These are phyloP conservation scores for Zoanthus solanderi DNA, from an alignment of 92 coral and sea anemone species.

Conservation along the genomic window DNA sequence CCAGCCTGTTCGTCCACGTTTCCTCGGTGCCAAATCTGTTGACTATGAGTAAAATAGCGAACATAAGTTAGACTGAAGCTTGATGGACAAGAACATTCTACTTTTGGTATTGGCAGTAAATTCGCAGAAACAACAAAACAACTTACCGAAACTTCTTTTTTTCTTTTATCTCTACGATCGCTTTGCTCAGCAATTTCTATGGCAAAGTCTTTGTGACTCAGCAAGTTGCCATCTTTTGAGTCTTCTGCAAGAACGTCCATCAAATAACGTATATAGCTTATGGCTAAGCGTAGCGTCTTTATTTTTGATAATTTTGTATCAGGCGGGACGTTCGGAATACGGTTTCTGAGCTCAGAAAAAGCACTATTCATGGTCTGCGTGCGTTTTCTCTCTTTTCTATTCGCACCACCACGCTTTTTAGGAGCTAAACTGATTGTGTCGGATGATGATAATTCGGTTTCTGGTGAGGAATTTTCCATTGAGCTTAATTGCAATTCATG, in stretches of 20 bases:
- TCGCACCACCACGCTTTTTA: constrained; percentile 74
- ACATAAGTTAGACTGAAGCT: background rate
- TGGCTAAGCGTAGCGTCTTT: constrained; percentile 94
- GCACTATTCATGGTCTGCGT: constrained; percentile 96
- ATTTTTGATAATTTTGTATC: constrained; percentile 98
- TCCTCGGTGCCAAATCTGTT: constrained; percentile 77
- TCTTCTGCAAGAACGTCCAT: constrained; percentile 90
- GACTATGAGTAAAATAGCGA: constrained; percentile 18
- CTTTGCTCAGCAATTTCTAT: constrained; percentile 87
- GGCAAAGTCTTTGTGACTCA: constrained; percentile 83
- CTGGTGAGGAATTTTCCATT: constrained; percentile 55
- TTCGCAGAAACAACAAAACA: background rate
- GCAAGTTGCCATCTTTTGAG: constrained; percentile 78
- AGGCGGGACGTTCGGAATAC: constrained; percentile 95
- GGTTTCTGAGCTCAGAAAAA: constrained; percentile 93
- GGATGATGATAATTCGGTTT: background rate
- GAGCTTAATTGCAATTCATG: constrained; percentile 21
- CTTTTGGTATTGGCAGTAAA: background rate
- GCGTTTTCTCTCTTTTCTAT: constrained; percentile 95
- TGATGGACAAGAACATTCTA: background rate
- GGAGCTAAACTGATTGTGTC: constrained; percentile 28
- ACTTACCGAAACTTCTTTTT: constrained; percentile 64
- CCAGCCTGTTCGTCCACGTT: constrained; percentile 99
- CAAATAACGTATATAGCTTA: constrained; percentile 92
- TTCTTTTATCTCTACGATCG: constrained; percentile 79